Evolutionary conservation across 2,797 vertebrate genomes (phyloP), one percentile per base, ranked within the genome.

Genomic region (Phoebastria nigripes): DNA sequence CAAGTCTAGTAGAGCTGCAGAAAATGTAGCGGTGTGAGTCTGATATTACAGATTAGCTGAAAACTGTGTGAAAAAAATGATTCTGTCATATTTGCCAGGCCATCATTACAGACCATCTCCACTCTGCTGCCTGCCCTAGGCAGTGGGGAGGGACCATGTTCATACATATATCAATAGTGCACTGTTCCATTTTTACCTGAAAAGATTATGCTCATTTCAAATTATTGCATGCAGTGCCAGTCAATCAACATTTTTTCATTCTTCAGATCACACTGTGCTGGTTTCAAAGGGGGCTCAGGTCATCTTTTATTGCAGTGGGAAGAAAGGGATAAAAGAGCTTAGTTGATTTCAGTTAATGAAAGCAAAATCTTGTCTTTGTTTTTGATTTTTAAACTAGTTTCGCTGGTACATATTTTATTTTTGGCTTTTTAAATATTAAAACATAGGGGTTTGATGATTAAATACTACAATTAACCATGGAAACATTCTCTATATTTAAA

Each of bases 201-300:
- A 87, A 89, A 93, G 59, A 90, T 83, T 88, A 92, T 29, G 59
- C 74, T 87, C 82, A 70, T 95, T 96, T 83, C 87, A 90, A 92
- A 97, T 96, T 91, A 93, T 54, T 89, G 87, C 95, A 92, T 89
- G 95, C 62, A 51, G 87, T 73, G 91, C 31, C 58, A 91, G 95
- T 94, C 92, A 93, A 76, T 95, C 95, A 96, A 93, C 71, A 29
- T 58, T 91, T 96, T 88, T 81, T 96, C 87, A 51, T 84, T 93
- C 80, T 83, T 97, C 78, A 93, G 94, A 92, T 96, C 83, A 49
- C 55, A 95, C 76, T 80, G 80, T 20, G 39, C 49, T 71, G 51
- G 62, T 94, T 94, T 96, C 65, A 80, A 58, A 96, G 76, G 46
- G 33, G 63, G 33, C 54, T 77, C 41, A 31, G 87, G 92, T 89